Conservation (phyloP, 1,140 invertebrate species). For the Oreohelix idahoensis region DNA sequence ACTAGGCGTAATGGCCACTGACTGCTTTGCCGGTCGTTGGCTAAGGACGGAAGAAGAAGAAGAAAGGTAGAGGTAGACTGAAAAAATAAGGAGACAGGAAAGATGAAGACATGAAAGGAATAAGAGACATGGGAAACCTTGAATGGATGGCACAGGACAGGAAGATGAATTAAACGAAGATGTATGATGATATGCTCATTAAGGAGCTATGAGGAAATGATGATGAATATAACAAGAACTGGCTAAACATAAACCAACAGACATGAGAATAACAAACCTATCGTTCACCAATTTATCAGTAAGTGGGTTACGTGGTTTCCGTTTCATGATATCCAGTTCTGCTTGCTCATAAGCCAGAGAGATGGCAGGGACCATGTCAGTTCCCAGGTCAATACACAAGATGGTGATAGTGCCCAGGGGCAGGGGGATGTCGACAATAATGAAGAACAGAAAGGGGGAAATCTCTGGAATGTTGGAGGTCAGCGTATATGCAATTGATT, state of each 20-base stretch:
- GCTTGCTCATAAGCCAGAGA: slow-evolving; percentile 97
- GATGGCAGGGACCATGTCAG: slow-evolving; percentile 99
- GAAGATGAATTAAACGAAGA: no score
- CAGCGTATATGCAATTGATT: slow-evolving; percentile 98
- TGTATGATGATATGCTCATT: no score
- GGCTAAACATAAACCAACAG: not conserved
- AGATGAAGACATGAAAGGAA: no score
- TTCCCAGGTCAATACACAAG: slow-evolving; percentile 99
- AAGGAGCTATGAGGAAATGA: no score
- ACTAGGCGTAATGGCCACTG: no score
- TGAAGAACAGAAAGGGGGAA: slow-evolving; percentile 98
- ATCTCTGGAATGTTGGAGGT: slow-evolving; percentile 99
- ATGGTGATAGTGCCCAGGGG: slow-evolving; percentile 99
- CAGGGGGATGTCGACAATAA: slow-evolving; percentile 95
- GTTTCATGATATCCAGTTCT: slow-evolving; percentile 99
- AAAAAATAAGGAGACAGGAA: no score
- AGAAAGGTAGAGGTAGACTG: no score
- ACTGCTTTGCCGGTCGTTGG: no score
- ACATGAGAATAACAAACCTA: slow-evolving; percentile 74
- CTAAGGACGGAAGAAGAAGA: no score
- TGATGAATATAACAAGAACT: no score
- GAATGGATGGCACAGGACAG: no score
- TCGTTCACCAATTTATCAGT: slow-evolving; percentile 95
- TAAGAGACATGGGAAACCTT: no score
- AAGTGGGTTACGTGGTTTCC: slow-evolving; percentile 91